A percentile compares a stretch with the other conserved stretches of the same genome.
Evolutionary conservation across 2,797 vertebrate species (phyloP).

Genomic region (Propithecus deckenii): DNA sequence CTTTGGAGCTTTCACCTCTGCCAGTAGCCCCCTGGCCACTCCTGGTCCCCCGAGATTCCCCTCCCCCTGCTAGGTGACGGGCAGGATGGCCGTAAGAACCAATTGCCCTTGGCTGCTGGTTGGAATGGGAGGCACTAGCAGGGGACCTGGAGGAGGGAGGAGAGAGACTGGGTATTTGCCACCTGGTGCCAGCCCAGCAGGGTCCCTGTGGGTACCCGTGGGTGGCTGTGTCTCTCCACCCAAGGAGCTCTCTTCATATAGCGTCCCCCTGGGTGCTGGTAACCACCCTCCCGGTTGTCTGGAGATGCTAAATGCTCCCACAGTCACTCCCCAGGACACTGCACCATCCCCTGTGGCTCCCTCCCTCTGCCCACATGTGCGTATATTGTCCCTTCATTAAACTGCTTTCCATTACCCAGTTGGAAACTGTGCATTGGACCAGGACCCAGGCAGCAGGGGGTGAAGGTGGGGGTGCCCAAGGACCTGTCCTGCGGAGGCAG

Average conservation of each 20-base stretch:
- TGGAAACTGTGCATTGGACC: background rate
- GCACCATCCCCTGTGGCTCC: rapidly evolving
- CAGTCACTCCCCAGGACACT: rapidly evolving
- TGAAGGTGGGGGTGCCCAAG: background rate
- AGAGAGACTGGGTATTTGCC: no score
- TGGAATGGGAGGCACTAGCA: no score
- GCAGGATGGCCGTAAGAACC: background rate
- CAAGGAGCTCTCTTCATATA: background rate
- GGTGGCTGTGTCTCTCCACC: background rate
- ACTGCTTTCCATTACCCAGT: background rate
- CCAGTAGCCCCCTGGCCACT: background rate
- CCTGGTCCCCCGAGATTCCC: background rate
- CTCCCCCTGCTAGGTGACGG: background rate
- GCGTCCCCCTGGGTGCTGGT: no score
- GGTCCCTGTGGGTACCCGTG: background rate
- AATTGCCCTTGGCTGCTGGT: background rate
- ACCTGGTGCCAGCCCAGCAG: background rate
- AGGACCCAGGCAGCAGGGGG: background rate
- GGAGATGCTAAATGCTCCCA: background rate
- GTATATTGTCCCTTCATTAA: background rate
- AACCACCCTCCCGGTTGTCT: background rate
- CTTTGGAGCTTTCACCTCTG: rapidly evolving
- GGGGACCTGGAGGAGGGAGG: background rate
- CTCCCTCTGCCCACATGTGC: rapidly evolving
- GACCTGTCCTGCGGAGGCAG: background rate